Percentiles rank a stretch among this genome's conserved stretches.
Evolutionary conservation across 2,797 vertebrate genomes (phyloP).

Genomic region (Sphenopsis melanotis): DNA sequence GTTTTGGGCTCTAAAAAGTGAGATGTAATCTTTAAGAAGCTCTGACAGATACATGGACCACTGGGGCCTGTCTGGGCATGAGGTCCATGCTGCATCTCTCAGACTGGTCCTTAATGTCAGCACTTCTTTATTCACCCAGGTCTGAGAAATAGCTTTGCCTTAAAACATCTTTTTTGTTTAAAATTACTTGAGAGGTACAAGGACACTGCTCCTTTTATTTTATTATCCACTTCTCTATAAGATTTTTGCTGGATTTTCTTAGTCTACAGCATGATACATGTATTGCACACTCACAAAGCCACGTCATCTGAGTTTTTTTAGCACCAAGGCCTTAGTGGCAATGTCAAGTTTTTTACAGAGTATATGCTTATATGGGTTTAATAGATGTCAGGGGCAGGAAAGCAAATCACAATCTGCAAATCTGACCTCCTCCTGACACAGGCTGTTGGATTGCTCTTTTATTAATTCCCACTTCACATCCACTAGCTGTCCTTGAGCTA

Average conservation of each 20-base stretch:
- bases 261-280: not conserved
- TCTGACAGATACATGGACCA: not conserved
- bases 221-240: not conserved
- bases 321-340: not conserved
- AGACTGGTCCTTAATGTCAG: not conserved
- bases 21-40: not conserved
- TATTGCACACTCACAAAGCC: not conserved
- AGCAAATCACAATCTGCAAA: not conserved
- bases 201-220: not conserved
- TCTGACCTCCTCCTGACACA: constrained; percentile 10
- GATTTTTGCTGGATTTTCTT: not conserved
- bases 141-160: not conserved
- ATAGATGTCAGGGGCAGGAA: not conserved
- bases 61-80: not conserved
- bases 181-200: not conserved
- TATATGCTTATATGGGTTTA: not conserved
- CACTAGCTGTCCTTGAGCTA: not conserved
- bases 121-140: not conserved
- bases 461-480: not conserved
- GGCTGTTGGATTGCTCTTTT: not conserved
- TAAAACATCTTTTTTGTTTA: not conserved
- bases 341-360: not conserved
- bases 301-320: not conserved
- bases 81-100: not conserved
- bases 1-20: not conserved